Conservation (phyloP, 1,140 invertebrate species). For the Drosophila varians region DNA sequence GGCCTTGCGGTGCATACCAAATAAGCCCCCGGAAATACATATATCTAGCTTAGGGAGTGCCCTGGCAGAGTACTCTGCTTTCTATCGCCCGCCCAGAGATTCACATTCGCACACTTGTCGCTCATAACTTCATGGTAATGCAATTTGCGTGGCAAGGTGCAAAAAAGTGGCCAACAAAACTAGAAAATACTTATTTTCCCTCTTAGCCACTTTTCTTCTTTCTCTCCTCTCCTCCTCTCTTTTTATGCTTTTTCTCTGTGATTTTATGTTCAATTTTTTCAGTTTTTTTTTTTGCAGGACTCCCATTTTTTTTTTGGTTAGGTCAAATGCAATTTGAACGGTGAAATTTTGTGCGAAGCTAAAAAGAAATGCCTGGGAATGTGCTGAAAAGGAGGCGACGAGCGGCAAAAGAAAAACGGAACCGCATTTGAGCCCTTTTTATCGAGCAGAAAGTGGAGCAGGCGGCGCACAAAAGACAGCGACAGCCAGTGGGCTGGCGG, state of each 20-base stretch:
- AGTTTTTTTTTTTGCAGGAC: not conserved
- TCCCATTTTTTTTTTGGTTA: constrained; percentile 12
- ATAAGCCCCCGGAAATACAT: constrained; percentile 42
- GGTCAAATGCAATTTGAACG: constrained; percentile 63
- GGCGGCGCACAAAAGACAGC: constrained; percentile 31
- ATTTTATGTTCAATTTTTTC: not conserved
- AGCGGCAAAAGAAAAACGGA: constrained; percentile 62
- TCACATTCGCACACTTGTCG: constrained; percentile 78
- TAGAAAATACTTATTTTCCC: constrained; percentile 64
- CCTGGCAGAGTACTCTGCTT: constrained; percentile 17
- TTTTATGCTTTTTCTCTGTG: constrained; percentile 6
- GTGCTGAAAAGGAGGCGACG: constrained; percentile 59
- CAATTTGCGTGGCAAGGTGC: constrained; percentile 64
- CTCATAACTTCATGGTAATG: constrained; percentile 74
- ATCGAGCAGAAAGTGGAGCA: constrained; percentile 69
- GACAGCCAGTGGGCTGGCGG: constrained; percentile 3
- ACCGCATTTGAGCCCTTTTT: constrained; percentile 80
- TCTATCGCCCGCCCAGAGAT: constrained; percentile 37
- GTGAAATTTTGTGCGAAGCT: constrained; percentile 47
- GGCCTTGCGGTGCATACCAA: constrained; percentile 17
- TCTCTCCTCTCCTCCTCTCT: constrained; percentile 22
- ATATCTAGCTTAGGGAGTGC: constrained; percentile 43
- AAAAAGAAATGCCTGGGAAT: constrained; percentile 49
- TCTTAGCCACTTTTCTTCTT: constrained; percentile 41
- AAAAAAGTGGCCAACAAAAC: constrained; percentile 57